These are phyloP conservation scores for Apolygus lucorum DNA, from an alignment of 1,140 invertebrate species.

Conservation along the genomic window DNA sequence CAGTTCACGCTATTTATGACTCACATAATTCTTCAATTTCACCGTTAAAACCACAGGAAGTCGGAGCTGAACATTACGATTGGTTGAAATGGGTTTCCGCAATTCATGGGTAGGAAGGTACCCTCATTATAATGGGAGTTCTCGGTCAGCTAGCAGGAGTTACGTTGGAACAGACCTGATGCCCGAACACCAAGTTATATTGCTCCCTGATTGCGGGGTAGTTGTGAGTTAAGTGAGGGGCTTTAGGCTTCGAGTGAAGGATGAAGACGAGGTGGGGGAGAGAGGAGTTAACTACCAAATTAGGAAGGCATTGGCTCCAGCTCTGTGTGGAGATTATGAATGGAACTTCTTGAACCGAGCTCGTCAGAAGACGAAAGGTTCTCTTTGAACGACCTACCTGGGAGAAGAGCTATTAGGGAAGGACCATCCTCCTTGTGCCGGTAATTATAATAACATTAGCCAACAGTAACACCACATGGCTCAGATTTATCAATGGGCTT, in stretches of 20 bases:
- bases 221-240: background rate
- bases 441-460: background rate
- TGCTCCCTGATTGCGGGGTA: background rate
- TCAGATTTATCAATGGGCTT: background rate
- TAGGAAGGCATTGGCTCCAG: background rate
- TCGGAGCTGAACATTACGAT: too few species aligned
- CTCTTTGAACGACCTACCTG: background rate
- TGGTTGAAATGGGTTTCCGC: too few species aligned
- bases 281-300: background rate
- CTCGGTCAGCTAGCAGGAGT: too few species aligned
- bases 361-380: background rate
- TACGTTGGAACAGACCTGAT: background rate
- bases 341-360: background rate
- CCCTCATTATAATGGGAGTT: too few species aligned
- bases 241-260: background rate
- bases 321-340: background rate
- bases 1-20: too few species aligned
- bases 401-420: background rate
- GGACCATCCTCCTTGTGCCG: background rate
- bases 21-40: too few species aligned
- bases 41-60: too few species aligned
- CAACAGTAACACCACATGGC: background rate
- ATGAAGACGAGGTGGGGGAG: background rate
- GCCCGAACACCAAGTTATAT: background rate
- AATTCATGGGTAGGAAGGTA: too few species aligned